phyloP scores from a whole-genome alignment of 2,113 vertebrate genomes.

The Micromys minutus region DNA sequence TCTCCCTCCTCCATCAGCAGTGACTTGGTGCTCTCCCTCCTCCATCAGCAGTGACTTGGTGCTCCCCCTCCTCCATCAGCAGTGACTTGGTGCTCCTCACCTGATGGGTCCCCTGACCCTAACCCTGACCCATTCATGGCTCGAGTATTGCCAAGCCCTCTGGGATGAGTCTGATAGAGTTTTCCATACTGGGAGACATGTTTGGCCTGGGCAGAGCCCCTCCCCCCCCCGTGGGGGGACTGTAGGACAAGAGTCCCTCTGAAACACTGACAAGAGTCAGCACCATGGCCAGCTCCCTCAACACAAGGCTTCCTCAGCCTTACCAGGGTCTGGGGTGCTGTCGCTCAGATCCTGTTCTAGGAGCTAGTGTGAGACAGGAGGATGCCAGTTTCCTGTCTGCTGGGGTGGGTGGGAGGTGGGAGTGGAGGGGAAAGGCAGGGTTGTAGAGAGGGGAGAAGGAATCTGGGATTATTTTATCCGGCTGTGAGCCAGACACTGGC shows the following conservation, averaged over 20 bases:
- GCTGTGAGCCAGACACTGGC: not conserved
- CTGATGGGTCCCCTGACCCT: not conserved
- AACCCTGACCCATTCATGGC: not conserved
- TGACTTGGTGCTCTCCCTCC: not conserved
- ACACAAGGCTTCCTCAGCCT: too few species aligned
- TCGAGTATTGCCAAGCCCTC: not conserved
- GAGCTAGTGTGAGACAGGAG: not conserved
- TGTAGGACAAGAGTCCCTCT: too few species aligned
- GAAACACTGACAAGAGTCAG: not conserved
- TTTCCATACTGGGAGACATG: not conserved
- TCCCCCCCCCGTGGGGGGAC: too few species aligned
- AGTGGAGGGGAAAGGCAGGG: not conserved
- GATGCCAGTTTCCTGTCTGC: not conserved
- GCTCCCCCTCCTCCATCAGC: not conserved
- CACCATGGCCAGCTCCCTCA: not conserved
- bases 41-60: not conserved
- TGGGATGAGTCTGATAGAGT: not conserved
- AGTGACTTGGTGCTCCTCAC: fast-evolving
- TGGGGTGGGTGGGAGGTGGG: not conserved
- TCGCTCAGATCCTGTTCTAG: not conserved
- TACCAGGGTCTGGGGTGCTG: fast-evolving
- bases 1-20: too few species aligned
- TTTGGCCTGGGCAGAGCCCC: not conserved
- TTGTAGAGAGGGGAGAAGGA: not conserved
- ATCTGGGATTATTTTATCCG: not conserved